Evolutionary conservation across 2,113 vertebrate species (phyloP).

Genomic region (Falco punctatus): DNA sequence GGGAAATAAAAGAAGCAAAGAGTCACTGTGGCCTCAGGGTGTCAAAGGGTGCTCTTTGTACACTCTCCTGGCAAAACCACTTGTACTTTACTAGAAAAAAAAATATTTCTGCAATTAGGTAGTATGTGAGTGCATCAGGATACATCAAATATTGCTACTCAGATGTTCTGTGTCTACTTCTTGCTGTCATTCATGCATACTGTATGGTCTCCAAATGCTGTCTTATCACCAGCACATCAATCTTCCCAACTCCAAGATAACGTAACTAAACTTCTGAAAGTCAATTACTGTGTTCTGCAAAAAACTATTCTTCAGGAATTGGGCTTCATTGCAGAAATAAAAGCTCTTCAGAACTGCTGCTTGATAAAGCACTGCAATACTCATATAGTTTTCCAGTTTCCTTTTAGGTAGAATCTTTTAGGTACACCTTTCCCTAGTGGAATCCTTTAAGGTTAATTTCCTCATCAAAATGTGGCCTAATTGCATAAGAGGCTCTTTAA

Average conservation of each 20-base stretch:
- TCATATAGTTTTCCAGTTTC: background rate
- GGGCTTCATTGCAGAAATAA: background rate
- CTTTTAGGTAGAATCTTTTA: background rate
- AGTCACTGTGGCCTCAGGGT: background rate
- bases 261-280: background rate
- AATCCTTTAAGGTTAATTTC: constrained; percentile 54
- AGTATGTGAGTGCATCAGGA: background rate
- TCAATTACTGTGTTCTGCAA: constrained; percentile 7
- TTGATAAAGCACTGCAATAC: background rate
- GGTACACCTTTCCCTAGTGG: background rate
- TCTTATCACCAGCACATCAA: background rate
- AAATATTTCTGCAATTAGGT: background rate
- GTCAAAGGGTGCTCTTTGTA: background rate
- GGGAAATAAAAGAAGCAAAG: background rate
- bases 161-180: background rate
- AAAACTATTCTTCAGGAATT: background rate
- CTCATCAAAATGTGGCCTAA: constrained; percentile 15
- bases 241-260: background rate
- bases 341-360: background rate
- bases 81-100: background rate
- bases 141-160: background rate
- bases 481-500: constrained; percentile 28
- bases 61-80: background rate
- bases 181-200: background rate
- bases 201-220: background rate